Conservation (phyloP, 30 jellyfish, hydroid and myxozoan genomes). For the Sanderia malayensis region DNA sequence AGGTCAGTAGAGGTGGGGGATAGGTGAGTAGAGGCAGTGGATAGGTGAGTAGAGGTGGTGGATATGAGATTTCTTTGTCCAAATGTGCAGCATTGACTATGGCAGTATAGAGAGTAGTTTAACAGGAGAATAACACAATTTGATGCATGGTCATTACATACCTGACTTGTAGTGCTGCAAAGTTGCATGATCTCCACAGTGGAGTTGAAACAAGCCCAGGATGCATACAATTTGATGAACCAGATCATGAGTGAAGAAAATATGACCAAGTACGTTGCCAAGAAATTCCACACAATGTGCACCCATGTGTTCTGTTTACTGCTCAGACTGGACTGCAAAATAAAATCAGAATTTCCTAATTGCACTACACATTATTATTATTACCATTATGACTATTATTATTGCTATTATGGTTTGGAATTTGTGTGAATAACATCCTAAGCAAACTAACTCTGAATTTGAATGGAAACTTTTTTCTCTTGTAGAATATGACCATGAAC, state of each 20-base stretch:
- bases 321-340: slow-evolving; percentile 61
- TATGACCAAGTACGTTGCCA: slow-evolving; percentile 48
- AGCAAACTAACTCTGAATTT: slow-evolving; percentile 63
- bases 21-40: too few species aligned
- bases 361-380: not conserved
- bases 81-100: too few species aligned
- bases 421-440: too few species aligned
- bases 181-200: slow-evolving; percentile 48
- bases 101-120: too few species aligned
- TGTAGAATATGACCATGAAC: slow-evolving; percentile 63
- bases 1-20: too few species aligned
- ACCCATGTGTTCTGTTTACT: slow-evolving; percentile 37
- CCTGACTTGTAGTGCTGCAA: slow-evolving; percentile 79
- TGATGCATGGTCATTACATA: too few species aligned
- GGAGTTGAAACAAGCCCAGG: slow-evolving; percentile 81
- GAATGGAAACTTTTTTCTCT: slow-evolving; percentile 70
- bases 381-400: not conserved
- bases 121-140: too few species aligned
- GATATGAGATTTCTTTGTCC: too few species aligned
- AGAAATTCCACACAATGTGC: slow-evolving; percentile 53
- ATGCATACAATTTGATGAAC: slow-evolving; percentile 81
- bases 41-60: too few species aligned
- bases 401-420: not conserved
- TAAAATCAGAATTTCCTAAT: not conserved
- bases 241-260: slow-evolving; percentile 66